A percentile compares a stretch with the other conserved stretches of the same genome.
Conservation (phyloP, 2,113 vertebrate species). For the Egretta garzetta region DNA sequence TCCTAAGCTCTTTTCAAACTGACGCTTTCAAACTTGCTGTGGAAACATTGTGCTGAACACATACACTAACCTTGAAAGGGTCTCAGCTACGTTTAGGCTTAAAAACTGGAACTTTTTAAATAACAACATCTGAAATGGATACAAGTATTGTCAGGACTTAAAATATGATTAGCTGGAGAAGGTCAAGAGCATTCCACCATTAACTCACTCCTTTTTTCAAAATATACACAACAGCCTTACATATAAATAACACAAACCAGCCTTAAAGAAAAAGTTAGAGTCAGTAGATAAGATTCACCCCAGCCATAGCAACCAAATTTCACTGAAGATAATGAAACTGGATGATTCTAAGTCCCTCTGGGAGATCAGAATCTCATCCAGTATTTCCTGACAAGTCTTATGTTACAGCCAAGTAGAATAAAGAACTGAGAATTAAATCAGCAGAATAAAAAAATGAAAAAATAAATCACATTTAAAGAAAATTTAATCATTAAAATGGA, state of each 20-base stretch:
- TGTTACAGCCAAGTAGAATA: neutral
- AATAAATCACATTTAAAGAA: neutral
- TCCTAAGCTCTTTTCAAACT: neutral
- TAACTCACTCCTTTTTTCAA: neutral
- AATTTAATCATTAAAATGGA: neutral
- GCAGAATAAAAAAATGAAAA: neutral
- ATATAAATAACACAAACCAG: neutral
- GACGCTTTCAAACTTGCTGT: neutral
- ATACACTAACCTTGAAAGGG: neutral
- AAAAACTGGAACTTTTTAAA: neutral
- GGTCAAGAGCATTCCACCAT: neutral
- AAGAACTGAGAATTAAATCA: constrained; percentile 20
- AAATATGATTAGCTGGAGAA: neutral
- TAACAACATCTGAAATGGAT: neutral
- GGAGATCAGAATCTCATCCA: neutral
- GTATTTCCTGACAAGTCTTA: neutral
- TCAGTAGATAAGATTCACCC: neutral
- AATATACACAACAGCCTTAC: neutral
- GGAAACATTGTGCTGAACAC: neutral
- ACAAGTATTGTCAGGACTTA: neutral
- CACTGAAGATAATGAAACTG: neutral
- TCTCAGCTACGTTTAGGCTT: neutral
- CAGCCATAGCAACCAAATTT: neutral
- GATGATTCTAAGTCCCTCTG: neutral
- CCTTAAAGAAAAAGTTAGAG: neutral